Conservation (phyloP, 2,888 invertebrate species). For the Sabatieria punctata region DNA sequence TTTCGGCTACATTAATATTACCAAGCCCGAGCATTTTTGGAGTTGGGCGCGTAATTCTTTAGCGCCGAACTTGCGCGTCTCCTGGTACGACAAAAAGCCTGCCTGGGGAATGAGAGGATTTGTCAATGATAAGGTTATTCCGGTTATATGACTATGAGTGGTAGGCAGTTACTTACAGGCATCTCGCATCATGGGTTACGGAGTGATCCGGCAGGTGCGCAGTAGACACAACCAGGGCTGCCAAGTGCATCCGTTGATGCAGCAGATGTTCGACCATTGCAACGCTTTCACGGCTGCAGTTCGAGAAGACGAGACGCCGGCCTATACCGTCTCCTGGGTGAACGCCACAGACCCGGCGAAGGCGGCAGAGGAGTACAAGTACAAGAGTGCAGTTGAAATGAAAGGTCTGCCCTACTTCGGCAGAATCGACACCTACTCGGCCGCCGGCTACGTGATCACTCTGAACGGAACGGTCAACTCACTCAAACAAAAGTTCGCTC, state of each 20-base stretch:
- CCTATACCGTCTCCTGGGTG: background rate
- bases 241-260: background rate
- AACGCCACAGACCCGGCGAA: constrained; percentile 26
- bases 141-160: no score
- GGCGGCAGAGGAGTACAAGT: constrained; percentile 57
- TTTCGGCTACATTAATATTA: no score
- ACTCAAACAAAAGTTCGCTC: background rate
- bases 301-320: no score
- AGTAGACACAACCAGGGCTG: background rate
- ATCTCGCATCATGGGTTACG: background rate
- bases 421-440: background rate
- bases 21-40: no score
- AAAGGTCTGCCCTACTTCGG: constrained; percentile 56
- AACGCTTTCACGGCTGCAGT: background rate
- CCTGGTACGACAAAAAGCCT: no score
- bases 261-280: background rate
- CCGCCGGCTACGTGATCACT: background rate
- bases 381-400: constrained; percentile 46
- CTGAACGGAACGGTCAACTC: background rate
- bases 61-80: no score
- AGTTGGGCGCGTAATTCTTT: no score
- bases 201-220: background rate
- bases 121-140: no score
- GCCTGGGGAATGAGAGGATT: no score
- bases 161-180: no score